Percentiles rank a stretch among this genome's conserved stretches.
Conservation (phyloP, 2,797 vertebrate species). For the Xenops minutus region DNA sequence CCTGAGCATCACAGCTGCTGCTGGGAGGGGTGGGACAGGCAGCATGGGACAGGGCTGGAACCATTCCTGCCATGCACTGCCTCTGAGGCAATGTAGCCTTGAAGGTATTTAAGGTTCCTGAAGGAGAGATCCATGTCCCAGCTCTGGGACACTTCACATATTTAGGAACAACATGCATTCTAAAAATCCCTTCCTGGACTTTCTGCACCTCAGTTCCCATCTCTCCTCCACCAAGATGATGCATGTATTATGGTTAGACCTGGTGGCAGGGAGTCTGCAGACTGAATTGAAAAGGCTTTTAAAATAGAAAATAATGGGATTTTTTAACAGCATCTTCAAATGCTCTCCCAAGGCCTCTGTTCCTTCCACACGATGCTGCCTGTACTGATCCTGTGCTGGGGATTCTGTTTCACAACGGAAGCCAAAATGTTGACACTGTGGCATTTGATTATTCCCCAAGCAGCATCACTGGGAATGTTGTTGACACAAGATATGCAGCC, state of each 20-base stretch:
- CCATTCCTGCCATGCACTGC: background rate
- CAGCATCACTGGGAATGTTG: background rate
- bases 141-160: background rate
- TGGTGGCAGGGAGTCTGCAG: background rate
- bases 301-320: background rate
- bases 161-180: background rate
- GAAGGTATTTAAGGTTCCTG: background rate
- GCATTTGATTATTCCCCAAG: slow-evolving; percentile 4
- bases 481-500: slow-evolving; percentile 25
- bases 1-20: background rate
- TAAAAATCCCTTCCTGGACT: background rate
- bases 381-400: background rate
- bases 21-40: background rate
- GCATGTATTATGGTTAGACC: background rate
- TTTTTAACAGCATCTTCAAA: background rate
- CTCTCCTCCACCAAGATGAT: background rate
- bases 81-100: background rate
- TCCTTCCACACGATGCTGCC: background rate
- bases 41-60: background rate
- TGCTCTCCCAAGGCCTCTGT: background rate
- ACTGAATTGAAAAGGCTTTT: background rate
- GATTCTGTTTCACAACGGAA: background rate
- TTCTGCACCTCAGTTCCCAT: background rate
- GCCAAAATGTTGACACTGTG: background rate
- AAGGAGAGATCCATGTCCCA: background rate